Evolutionary conservation across 1,140 invertebrate species (phyloP).

Genomic region (Psilanteris sp.): DNA sequence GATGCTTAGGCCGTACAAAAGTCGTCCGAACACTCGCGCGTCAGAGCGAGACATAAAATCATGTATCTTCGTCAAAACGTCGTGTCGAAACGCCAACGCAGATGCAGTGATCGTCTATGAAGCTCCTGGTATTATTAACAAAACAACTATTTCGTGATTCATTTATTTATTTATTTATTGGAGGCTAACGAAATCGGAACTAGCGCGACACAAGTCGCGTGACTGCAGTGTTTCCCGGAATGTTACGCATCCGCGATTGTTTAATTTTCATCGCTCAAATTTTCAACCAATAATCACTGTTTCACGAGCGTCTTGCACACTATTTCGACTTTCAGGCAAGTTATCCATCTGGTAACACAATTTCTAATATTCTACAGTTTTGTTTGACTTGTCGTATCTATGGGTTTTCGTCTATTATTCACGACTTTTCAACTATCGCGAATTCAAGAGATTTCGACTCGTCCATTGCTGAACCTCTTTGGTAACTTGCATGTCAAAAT

Average conservation of each 20-base stretch:
- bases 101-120: conserved; percentile 44
- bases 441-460: conserved; percentile 23
- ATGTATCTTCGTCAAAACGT: conserved; percentile 45
- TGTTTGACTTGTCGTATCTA: too few species aligned
- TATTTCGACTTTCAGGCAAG: conserved; percentile 9
- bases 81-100: conserved; percentile 49
- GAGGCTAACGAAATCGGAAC: not conserved
- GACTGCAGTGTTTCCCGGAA: not conserved
- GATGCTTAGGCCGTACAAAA: not conserved
- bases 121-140: conserved; percentile 14
- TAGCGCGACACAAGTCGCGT: not conserved
- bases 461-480: conserved; percentile 30
- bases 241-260: not conserved
- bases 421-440: conserved; percentile 4
- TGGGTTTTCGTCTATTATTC: not conserved
- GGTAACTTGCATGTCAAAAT: conserved; percentile 2
- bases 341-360: conserved; percentile 9
- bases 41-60: conserved; percentile 19
- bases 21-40: conserved; percentile 8
- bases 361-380: too few species aligned
- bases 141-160: not conserved
- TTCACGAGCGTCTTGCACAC: not conserved
- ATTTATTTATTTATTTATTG: not conserved
- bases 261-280: conserved; percentile 3
- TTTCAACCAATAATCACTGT: not conserved